Percentiles rank a stretch among this genome's conserved stretches.
phyloP scores from a whole-genome alignment of 2,113 vertebrate genomes.

The Columba livia region DNA sequence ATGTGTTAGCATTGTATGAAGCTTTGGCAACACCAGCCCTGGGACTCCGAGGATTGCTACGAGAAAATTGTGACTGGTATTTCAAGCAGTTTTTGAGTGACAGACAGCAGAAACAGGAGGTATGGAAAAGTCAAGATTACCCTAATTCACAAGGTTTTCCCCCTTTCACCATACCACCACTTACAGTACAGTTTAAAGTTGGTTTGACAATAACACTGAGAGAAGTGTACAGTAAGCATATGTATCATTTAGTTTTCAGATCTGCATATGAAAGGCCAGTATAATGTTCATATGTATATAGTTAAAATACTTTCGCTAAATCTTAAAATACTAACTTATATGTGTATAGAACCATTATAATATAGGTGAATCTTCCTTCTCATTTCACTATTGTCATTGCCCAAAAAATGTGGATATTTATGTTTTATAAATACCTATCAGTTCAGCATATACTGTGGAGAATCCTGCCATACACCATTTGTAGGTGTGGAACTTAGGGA shows the following conservation, averaged over 20 bases:
- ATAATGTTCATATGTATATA: not conserved
- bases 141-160: not conserved
- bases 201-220: not conserved
- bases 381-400: not conserved
- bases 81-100: slow-evolving; percentile 89
- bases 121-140: slow-evolving; percentile 9
- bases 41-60: slow-evolving; percentile 82
- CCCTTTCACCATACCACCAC: not conserved
- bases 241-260: not conserved
- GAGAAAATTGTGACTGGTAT: slow-evolving; percentile 92
- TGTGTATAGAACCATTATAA: not conserved
- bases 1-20: slow-evolving; percentile 75
- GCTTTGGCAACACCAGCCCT: slow-evolving; percentile 80
- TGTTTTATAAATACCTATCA: not conserved
- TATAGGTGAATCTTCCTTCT: not conserved
- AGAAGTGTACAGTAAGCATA: not conserved
- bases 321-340: not conserved
- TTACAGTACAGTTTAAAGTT: not conserved
- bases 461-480: not conserved
- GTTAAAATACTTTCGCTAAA: not conserved
- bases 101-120: slow-evolving; percentile 86
- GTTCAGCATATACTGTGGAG: not conserved
- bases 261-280: not conserved
- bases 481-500: not conserved
- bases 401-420: not conserved